Percentiles rank a stretch among this genome's conserved stretches.
These are phyloP conservation scores for Drosophila prostipennis DNA, from an alignment of 2,888 invertebrate genomes.

Conservation along the genomic window DNA sequence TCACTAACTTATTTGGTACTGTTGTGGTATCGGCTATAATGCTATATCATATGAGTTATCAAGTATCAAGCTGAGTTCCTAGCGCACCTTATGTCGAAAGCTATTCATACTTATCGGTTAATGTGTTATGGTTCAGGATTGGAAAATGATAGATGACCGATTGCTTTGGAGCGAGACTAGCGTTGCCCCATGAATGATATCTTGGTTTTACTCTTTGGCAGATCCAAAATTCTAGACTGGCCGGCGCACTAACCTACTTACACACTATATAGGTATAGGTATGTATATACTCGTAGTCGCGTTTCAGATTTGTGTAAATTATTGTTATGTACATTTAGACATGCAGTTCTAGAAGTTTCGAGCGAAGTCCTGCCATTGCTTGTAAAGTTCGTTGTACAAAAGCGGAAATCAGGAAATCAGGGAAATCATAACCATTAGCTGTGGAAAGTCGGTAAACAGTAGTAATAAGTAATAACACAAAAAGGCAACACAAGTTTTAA, in stretches of 20 bases:
- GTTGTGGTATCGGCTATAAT: conserved; percentile 53
- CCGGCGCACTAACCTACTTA: conserved; percentile 39
- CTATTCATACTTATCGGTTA: conserved; percentile 39
- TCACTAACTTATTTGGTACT: conserved; percentile 70
- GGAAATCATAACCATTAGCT: conserved; percentile 18
- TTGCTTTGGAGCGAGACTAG: conserved; percentile 18
- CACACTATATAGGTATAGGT: conserved; percentile 46
- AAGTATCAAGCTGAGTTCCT: conserved; percentile 51
- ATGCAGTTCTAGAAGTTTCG: conserved; percentile 53
- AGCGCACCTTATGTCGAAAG: conserved; percentile 40
- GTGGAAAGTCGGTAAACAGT: conserved; percentile 9
- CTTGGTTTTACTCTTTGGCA: background rate
- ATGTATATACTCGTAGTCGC: conserved; percentile 59
- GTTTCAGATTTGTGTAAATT: conserved; percentile 67
- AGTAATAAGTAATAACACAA: conserved; percentile 22
- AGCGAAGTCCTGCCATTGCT: conserved; percentile 33
- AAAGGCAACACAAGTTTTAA: conserved; percentile 57
- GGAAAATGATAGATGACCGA: conserved; percentile 16
- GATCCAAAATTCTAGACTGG: conserved; percentile 20
- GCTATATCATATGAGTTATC: conserved; percentile 47
- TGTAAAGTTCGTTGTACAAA: conserved; percentile 60
- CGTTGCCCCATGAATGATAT: background rate
- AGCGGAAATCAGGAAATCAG: conserved; percentile 30
- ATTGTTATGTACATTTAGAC: conserved; percentile 80
- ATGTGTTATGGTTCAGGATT: conserved; percentile 15